Evolutionary conservation across 2,113 vertebrate species (phyloP), one percentile per base, ranked within the genome.

Genomic region (Bufo gargarizans): DNA sequence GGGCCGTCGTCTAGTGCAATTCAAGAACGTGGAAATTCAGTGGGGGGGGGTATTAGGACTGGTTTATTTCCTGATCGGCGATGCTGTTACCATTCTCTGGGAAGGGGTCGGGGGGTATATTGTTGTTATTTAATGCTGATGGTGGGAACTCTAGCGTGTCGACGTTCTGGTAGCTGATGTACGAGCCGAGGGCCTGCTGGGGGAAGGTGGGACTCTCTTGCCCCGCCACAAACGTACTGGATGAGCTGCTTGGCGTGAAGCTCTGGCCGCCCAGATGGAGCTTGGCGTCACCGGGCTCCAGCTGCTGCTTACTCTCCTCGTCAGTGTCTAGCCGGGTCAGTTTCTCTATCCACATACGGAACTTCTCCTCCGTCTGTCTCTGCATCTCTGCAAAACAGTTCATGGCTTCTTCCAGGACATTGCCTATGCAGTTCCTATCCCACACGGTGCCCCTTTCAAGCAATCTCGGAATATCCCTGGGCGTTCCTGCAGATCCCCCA

Each of bases 351-450:
- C 96, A 97, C 92, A 97, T 85, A 90, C 92, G 94, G 90, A 98
- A 97, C 90, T 97, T 96, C 94, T 98, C 96, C 95, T 98, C 96
- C 22, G 96, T 97, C 95, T 99, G 96, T 91, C 97, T 96, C 94
- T 98, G 95, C 95, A 97, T 97, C 93, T 96, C 94, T 6, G 96
- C 96, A 95, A 97, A 98, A 92, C 96, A 97, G 16, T 96, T 97
- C 95, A 97, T 96, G 92, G 96, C 96, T 95, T 98, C 97, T 96
- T 97, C 97, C 94, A 97, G 94, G 92, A 97, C 95, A 91, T 94
- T 97, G 95, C 96, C 95, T 96, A 96, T 96, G 94, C 95, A 95
- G 94, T 97, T 96, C 92, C 96, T 96, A 95, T 96, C 96, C 96
- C 95, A 95, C 78, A 94, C 93, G 92, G 96, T 93, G 92, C 94